Base-by-base conservation (phyloP, 2,797 vertebrate genomes). In the Botia almorhae region DNA sequence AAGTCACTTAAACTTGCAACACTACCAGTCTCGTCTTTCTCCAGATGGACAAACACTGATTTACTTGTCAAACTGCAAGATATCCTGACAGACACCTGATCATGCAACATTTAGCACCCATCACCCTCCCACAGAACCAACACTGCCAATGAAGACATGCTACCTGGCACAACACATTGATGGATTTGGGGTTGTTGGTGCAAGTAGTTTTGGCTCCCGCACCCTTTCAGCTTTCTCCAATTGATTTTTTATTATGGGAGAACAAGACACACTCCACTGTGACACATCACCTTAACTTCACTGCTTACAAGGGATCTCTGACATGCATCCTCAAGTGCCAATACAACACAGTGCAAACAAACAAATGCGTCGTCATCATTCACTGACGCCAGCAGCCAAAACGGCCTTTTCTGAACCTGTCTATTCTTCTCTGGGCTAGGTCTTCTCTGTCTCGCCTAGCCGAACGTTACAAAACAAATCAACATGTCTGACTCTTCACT, bases 211-310 rank as follows among this genome's bases (percentile, higher is more conserved):
- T 65, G 80, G 56, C 74, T 55, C 74, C 67, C 68, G 76, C 74
- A 76, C 80, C 80, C 80, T 71, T 80, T 56, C 51, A 50, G 55
- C 61, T 77, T 29, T 69, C 29, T 39, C 56, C 69, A 46, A 11
- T 71, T 72, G 68, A 4, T 73, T 58, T 84, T 72, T 26, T 60
- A 33, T 39, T 39, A 61, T 55, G 53, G 76, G 65, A 83, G 75
- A 83, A 72, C 64, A 65, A 82, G 78, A 78, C 75, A 78, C 75
- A 39, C 36, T 39, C 36, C 36, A 39, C 36, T 39, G 36, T 39
- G 36, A 83, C 81, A 82, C 85, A 81, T 39, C 78, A 82, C 74
- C 80, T 69, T 56, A 67, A 80, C 67, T 19, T 79, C 81, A 81
- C 71, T 82, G 81, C 68, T 73, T 74, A 83, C 74, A 76, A 78